These are phyloP conservation scores for Azorinus chamasolen DNA, from an alignment of 2,888 invertebrate genomes.

Conservation along the genomic window DNA sequence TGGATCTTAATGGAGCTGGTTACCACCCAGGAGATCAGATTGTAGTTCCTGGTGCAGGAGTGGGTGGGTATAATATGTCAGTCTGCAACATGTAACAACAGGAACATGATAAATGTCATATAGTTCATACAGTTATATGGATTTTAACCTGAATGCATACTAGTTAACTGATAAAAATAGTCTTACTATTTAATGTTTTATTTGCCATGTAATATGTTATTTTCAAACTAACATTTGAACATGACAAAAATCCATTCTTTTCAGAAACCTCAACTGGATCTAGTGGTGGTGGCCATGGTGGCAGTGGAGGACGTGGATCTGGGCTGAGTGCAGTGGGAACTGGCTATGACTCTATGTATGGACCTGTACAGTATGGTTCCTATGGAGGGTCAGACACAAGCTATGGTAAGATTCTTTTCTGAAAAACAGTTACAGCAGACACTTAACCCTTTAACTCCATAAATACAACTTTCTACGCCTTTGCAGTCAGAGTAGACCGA, in stretches of 20 bases:
- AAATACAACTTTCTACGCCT: no score
- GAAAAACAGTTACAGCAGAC: no score
- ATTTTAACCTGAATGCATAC: no score
- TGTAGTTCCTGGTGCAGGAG: constrained; percentile 58
- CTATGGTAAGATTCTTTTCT: constrained; percentile 68
- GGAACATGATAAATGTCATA: no score
- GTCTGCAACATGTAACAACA: no score
- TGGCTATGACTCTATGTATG: constrained; percentile 72
- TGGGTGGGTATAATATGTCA: constrained; percentile 38
- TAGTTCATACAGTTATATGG: no score
- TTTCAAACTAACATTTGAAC: neutral
- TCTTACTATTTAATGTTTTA: no score
- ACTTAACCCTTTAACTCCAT: no score
- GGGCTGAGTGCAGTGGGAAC: constrained; percentile 64
- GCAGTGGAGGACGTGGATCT: constrained; percentile 76
- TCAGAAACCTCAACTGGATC: constrained; percentile 70
- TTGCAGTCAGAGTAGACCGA: no score
- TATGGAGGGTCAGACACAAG: constrained; percentile 71
- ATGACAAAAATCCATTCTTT: neutral
- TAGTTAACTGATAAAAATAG: no score
- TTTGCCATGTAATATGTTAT: neutral
- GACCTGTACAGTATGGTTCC: constrained; percentile 67
- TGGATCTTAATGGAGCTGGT: constrained; percentile 71
- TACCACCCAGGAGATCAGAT: constrained; percentile 54
- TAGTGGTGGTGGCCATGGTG: constrained; percentile 81